Percentiles rank a stretch among this genome's conserved stretches.
These are phyloP conservation scores for Holcopasites calliopsidis DNA, from an alignment of 1,140 invertebrate genomes.

Conservation along the genomic window DNA sequence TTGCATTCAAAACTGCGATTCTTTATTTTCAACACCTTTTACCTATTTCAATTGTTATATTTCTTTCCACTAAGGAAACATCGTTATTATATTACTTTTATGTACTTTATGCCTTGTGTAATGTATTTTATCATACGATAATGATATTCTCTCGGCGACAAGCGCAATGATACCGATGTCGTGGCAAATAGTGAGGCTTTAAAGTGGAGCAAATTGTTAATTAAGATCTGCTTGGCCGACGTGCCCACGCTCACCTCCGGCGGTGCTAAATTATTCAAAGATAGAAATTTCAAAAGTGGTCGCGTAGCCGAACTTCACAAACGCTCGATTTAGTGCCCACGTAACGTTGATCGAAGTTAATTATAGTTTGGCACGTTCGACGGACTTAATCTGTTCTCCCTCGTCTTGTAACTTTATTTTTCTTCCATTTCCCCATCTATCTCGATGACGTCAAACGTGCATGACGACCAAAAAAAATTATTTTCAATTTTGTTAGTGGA, in stretches of 20 bases:
- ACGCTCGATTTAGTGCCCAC: conserved; percentile 38
- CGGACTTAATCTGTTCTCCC: conserved; percentile 28
- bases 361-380: conserved; percentile 54
- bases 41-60: not conserved
- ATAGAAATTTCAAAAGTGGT: conserved; percentile 37
- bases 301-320: conserved; percentile 7
- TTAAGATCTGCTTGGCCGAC: conserved; percentile 49
- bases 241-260: conserved; percentile 47
- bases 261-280: conserved; percentile 19
- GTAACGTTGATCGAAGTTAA: conserved; percentile 55
- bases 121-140: conserved; percentile 2
- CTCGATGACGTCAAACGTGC: conserved; percentile 1
- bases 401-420: conserved; percentile 26
- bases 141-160: conserved; percentile 42
- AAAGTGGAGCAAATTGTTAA: conserved; percentile 67
- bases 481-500: conserved; percentile 66
- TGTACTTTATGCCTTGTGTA: not conserved
- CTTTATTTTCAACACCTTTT: too few relatives aligned
- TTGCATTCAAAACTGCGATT: too few relatives aligned
- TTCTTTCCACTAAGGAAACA: too few relatives aligned
- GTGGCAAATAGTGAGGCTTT: conserved; percentile 28
- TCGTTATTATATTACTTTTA: too few relatives aligned
- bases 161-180: conserved; percentile 57
- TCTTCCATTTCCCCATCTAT: conserved; percentile 15
- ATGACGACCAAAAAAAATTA: not conserved